Evolutionary conservation across 1,140 invertebrate species (phyloP).

Genomic region (Drosophila nigromelanica): DNA sequence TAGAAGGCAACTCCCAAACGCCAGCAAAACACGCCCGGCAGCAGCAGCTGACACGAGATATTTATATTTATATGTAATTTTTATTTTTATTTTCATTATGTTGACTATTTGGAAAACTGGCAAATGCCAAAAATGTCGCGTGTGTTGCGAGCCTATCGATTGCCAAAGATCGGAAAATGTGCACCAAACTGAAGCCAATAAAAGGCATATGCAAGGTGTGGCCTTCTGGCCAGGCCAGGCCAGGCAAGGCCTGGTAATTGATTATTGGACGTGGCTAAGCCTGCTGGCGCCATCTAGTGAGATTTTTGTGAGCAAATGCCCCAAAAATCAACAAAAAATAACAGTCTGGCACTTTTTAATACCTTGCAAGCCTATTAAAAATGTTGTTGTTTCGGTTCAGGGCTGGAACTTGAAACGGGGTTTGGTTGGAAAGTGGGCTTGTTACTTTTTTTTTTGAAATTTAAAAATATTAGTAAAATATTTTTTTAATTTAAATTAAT

Average conservation of each 20-base stretch:
- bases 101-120: constrained; percentile 32
- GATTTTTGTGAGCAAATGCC: constrained; percentile 10
- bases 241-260: constrained; percentile 53
- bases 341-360: too few relatives aligned
- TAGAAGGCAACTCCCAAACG: constrained; percentile 33
- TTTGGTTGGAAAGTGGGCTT: too few relatives aligned
- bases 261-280: constrained; percentile 58
- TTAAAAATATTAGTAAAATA: too few relatives aligned
- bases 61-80: constrained; percentile 41
- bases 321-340: too few relatives aligned
- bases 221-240: constrained; percentile 20
- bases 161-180: constrained; percentile 39
- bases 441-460: too few relatives aligned
- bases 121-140: constrained; percentile 76
- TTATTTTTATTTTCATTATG: constrained; percentile 1
- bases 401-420: too few relatives aligned
- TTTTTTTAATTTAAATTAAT: too few relatives aligned
- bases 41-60: constrained; percentile 70
- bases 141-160: constrained; percentile 66
- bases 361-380: too few relatives aligned
- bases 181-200: constrained; percentile 54
- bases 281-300: constrained; percentile 62
- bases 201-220: constrained; percentile 73
- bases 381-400: too few relatives aligned
- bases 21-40: constrained; percentile 57